Evolutionary conservation across 2,888 invertebrate genomes (phyloP), one percentile per base, ranked within the genome.

Genomic region (Cerceris rybyensis): DNA sequence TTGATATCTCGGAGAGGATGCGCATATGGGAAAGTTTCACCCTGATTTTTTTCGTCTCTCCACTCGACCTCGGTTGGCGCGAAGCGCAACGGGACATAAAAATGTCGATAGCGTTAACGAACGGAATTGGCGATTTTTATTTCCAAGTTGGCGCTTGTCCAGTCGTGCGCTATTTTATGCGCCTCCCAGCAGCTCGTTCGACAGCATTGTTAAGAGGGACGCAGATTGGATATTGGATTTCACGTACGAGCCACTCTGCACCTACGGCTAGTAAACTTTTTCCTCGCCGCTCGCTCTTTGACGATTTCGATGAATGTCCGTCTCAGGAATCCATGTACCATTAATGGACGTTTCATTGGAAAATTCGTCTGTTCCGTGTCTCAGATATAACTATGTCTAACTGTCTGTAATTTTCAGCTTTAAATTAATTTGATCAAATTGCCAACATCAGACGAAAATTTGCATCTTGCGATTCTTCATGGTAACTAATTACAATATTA

Each of bases 211-310:
- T 86, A 85, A 77, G 70, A 80, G 80, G 72, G 68, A 83, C 85
- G 82, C 84, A 85, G 83, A 86, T 84, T 85, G 80, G 86, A 85
- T 84, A 84, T 84, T 86, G 85, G 81, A 79, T 85, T 85, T 75
- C 80, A 64, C 69, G 75, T 78, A 66, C 76, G 75, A 70, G 66
- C 57, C 70, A 67, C 73, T 67, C 64, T 49, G 61, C 71, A 55
- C 54, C 71, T 71, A 71, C 46, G 41, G 4, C 54, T 65, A 42
- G 64, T 65, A 49, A 41, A 50, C 43, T 52, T 55, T 63, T 55
- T 64, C 59, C 17, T 13, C 49, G 39, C 13, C 41, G 50, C 11
- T 16, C 49, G 11, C 16, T 17, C 16, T 8, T 7, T 14, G 8
- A 28, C n/a, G 50, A 39, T 55, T 41, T 49, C 17, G 63, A 72